These are phyloP conservation scores for Cephalotes varians DNA, from an alignment of 2,888 invertebrate species.

Conservation along the genomic window DNA sequence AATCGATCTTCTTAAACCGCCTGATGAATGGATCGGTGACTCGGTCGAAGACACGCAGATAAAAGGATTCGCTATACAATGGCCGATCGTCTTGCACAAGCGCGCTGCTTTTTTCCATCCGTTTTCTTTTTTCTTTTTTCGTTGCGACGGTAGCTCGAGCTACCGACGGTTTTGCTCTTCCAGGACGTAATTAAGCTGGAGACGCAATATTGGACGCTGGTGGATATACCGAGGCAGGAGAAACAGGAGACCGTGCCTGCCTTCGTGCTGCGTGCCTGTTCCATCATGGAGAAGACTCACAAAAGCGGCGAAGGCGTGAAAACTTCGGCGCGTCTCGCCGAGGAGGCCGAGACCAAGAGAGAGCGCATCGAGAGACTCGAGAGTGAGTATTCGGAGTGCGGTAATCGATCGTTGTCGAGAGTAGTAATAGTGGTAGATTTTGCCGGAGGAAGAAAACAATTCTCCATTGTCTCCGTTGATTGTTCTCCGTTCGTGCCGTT, in stretches of 20 bases:
- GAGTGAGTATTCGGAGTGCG: conserved; percentile 87
- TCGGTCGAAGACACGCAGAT: conserved; percentile 25
- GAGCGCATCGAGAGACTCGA: conserved; percentile 95
- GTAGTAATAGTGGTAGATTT: conserved; percentile 9
- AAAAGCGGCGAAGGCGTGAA: conserved; percentile 96
- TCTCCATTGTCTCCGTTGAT: conserved; percentile 27
- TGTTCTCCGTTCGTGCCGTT: background rate
- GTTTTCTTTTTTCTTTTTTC: background rate
- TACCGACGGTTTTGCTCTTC: conserved; percentile 69
- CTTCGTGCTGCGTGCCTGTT: conserved; percentile 95
- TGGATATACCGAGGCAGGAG: conserved; percentile 97
- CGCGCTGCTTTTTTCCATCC: background rate
- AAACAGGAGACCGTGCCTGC: conserved; percentile 97
- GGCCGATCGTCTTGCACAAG: conserved; percentile 21
- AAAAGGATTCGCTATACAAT: conserved; percentile 29
- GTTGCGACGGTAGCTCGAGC: conserved; percentile 13
- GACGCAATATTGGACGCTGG: conserved; percentile 97
- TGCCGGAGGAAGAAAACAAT: conserved; percentile 15
- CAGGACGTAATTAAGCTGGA: conserved; percentile 96
- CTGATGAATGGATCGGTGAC: conserved; percentile 3
- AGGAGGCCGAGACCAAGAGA: conserved; percentile 94
- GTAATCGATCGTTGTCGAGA: conserved; percentile 6
- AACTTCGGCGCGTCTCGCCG: conserved; percentile 93
- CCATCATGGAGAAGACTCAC: conserved; percentile 96
- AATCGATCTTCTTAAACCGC: conserved; percentile 15